phyloP scores from a whole-genome alignment of 2,797 vertebrate species.

The Champsocephalus esox region DNA sequence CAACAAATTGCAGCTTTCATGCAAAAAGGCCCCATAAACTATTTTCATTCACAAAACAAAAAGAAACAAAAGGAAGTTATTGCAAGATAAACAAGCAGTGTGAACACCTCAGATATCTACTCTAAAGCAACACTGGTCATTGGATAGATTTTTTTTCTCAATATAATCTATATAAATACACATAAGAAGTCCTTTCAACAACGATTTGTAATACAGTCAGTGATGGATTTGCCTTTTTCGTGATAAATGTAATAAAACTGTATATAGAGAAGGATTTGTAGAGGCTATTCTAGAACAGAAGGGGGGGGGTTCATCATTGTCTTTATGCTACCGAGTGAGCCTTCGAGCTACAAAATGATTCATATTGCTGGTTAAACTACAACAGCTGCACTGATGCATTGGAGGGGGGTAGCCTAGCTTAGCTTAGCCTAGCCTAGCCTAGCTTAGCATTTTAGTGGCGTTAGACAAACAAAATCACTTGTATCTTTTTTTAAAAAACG shows the following conservation, averaged over 20 bases:
- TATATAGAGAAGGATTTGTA: conserved; percentile 78
- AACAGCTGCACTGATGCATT: conserved; percentile 79
- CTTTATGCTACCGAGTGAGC: conserved; percentile 85
- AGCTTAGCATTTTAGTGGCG: conserved; percentile 68
- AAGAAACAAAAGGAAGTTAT: conserved; percentile 83
- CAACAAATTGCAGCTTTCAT: conserved; percentile 89
- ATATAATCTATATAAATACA: conserved; percentile 93
- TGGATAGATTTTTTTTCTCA: conserved; percentile 87
- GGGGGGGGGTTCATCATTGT: conserved; percentile 79
- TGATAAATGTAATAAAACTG: conserved; percentile 84
- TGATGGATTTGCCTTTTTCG: conserved; percentile 82
- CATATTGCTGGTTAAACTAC: conserved; percentile 87
- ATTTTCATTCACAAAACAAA: conserved; percentile 84
- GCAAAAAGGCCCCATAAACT: conserved; percentile 87
- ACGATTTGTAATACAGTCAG: conserved; percentile 86
- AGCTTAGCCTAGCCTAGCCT: conserved; percentile 57
- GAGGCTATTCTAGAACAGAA: too few species aligned
- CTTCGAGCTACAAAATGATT: conserved; percentile 82
- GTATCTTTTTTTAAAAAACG: conserved; percentile 40
- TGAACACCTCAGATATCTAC: conserved; percentile 89
- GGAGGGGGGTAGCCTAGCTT: conserved; percentile 68
- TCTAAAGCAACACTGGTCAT: conserved; percentile 89
- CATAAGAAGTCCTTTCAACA: conserved; percentile 88
- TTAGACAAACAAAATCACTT: conserved; percentile 61
- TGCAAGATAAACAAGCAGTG: conserved; percentile 90